Conservation (phyloP, 2,113 vertebrate genomes). For the Gymnobelideus leadbeateri region DNA sequence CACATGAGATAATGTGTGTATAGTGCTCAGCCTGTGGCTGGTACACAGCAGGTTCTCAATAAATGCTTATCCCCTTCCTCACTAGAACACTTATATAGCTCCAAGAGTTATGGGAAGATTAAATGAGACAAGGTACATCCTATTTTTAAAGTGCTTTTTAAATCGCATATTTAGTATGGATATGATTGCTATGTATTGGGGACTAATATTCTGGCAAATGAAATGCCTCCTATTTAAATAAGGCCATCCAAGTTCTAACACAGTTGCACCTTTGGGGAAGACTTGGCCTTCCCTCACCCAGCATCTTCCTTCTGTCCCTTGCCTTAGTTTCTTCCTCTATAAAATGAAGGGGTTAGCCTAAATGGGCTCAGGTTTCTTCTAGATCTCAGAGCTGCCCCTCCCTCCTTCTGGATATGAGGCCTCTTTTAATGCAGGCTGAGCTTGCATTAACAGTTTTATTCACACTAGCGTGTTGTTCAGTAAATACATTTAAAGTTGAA, state of each 20-base stretch:
- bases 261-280: not conserved
- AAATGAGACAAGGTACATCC: not conserved
- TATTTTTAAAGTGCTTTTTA: not conserved
- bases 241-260: not conserved
- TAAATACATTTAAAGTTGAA: slow-evolving; percentile 1
- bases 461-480: not conserved
- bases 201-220: not conserved
- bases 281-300: not conserved
- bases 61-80: not conserved
- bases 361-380: not conserved
- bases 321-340: not conserved
- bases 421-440: not conserved
- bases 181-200: not conserved
- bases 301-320: not conserved
- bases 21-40: no score
- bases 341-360: not conserved
- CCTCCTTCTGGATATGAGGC: not conserved
- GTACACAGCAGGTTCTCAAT: not conserved
- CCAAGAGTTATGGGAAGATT: not conserved
- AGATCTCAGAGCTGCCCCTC: not conserved
- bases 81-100: not conserved
- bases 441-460: not conserved
- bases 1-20: not conserved
- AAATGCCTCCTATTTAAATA: not conserved
- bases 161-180: not conserved